Evolutionary conservation across 2,797 vertebrate species (phyloP), one percentile per base, ranked within the genome.

Genomic region (Poecilia velifera): DNA sequence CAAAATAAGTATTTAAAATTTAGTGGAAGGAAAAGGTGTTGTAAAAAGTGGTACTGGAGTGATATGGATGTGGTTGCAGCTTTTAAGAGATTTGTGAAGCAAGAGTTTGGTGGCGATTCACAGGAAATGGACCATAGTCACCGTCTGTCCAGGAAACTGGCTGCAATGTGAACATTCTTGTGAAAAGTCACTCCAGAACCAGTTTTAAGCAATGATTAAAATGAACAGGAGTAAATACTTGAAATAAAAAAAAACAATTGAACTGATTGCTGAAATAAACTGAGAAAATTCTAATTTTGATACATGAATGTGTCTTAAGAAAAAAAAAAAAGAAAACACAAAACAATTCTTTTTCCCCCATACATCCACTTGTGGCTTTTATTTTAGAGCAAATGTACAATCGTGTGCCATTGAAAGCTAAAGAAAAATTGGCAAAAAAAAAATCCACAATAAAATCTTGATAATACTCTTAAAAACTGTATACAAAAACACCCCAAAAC

Each of bases 351-450:
- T 66, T 9, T 4, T 70, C 68, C 28, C 59, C 72, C 76, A 71
- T 64, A 55, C 82, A 83, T 87, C 72, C 64, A 87, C 55, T 78
- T 86, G 83, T 93, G 92, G 87, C 86, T 95, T 97, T 97, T 97
- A 97, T 96, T 97, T 92, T 46, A 96, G 96, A 96, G 95, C 95
- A 96, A 93, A 95, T 94, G 79, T 93, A 94, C 91, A 92, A 89
- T 90, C 88, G 82, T 89, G 95, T 94, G 91, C 95, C 91, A 86
- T 92, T 86, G 84, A 90, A 86, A 88, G 92, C 95, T 96, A 96
- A 91, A 88, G 91, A 96, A 95, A 95, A 89, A 88, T 94, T 93
- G 93, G 91, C 95, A 95, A 94, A 89, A 57, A n/a, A 20, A 7
- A 51, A 92, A 91, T 92, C 88, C 93, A 94, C 93, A 95, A 90